phyloP scores from a whole-genome alignment of 2,113 vertebrate genomes.

The Corydoras sp. region DNA sequence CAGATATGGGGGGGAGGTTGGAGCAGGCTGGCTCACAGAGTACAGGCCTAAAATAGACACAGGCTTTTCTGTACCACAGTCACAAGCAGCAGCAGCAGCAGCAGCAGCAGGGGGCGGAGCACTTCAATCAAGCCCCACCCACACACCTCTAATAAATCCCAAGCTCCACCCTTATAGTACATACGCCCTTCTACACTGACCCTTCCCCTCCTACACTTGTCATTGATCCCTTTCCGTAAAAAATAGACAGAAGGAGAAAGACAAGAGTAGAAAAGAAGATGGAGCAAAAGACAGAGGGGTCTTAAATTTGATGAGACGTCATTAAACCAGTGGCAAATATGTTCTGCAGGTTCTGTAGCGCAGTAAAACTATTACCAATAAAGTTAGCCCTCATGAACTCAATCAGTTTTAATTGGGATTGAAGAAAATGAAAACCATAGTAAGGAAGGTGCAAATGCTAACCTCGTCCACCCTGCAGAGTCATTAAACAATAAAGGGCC shows the following conservation, averaged over 20 bases:
- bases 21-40: constrained; percentile 98
- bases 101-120: constrained; percentile 71
- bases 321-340: constrained; percentile 32
- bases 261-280: neutral
- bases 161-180: constrained; percentile 33
- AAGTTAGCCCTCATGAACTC: no score
- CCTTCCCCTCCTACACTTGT: constrained; percentile 15
- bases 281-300: constrained; percentile 3
- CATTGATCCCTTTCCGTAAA: neutral
- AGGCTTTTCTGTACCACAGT: constrained; percentile 99
- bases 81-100: constrained; percentile 89
- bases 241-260: constrained; percentile 12
- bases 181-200: constrained; percentile 34
- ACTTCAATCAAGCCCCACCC: constrained; percentile 62
- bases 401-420: no score
- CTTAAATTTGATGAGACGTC: constrained; percentile 40
- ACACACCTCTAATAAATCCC: neutral
- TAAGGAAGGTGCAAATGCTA: constrained; percentile 71
- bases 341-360: neutral
- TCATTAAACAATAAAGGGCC: neutral
- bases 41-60: constrained; percentile 99
- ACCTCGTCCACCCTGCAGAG: constrained; percentile 62
- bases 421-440: neutral
- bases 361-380: constrained; percentile 12
- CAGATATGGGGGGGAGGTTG: constrained; percentile 94